These are phyloP conservation scores for Meriones unguiculatus DNA, from an alignment of 2,113 vertebrate species.

Conservation along the genomic window DNA sequence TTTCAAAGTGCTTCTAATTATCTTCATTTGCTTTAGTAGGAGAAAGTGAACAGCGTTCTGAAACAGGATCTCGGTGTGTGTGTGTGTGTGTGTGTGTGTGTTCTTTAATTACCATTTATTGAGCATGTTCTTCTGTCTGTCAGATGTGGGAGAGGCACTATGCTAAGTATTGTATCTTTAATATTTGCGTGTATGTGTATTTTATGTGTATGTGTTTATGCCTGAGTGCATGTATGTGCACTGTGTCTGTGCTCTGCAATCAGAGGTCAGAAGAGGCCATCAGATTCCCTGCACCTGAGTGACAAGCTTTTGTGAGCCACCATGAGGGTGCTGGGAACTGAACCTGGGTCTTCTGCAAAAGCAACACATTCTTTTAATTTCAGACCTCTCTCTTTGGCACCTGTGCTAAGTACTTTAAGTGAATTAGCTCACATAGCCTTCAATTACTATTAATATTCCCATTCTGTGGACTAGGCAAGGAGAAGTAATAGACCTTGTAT, in stretches of 20 bases:
- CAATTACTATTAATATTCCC: not conserved
- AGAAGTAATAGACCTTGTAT: not conserved
- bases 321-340: not conserved
- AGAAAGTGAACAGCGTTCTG: not conserved
- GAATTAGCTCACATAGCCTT: not conserved
- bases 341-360: not conserved
- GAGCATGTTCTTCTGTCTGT: slow-evolving; percentile 20
- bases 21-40: not conserved
- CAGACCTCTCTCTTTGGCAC: not conserved
- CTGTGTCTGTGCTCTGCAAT: not conserved
- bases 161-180: not conserved
- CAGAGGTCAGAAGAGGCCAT: not conserved
- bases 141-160: not conserved
- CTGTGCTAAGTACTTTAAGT: not conserved
- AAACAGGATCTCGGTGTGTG: not conserved
- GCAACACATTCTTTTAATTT: not conserved
- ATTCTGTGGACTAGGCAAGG: not conserved
- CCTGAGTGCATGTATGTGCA: not conserved
- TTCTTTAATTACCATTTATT: slow-evolving; percentile 22
- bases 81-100: not conserved
- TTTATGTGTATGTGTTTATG: not conserved
- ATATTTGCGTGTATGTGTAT: not conserved
- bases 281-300: not conserved
- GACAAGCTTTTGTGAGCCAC: not conserved
- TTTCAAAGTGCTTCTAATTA: not conserved